Conservation (phyloP, 2,113 vertebrate species). For the Nesogale talazaci region DNA sequence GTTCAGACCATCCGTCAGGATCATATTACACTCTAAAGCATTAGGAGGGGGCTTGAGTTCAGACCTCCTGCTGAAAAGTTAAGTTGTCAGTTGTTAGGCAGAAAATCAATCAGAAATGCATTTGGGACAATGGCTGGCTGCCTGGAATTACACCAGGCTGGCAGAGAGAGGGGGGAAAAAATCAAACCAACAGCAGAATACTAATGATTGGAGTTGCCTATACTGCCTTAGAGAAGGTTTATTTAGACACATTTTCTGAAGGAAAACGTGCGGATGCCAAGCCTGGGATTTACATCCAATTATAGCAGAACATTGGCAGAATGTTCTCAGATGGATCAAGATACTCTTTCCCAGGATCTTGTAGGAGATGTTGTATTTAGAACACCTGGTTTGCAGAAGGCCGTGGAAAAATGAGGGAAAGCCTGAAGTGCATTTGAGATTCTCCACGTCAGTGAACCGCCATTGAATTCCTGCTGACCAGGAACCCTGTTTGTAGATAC, state of each 20-base stretch:
- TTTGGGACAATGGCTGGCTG: constrained; percentile 62
- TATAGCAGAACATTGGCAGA: constrained; percentile 54
- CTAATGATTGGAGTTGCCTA: constrained; percentile 52
- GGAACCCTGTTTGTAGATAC: too few relatives aligned
- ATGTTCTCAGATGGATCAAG: constrained; percentile 55
- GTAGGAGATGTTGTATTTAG: neutral
- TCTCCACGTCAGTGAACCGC: too few relatives aligned
- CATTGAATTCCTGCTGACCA: too few relatives aligned
- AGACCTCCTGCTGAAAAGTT: constrained; percentile 72
- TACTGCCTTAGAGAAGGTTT: constrained; percentile 47
- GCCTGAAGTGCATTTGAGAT: too few relatives aligned
- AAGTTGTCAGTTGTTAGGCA: constrained; percentile 78
- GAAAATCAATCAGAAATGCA: constrained; percentile 82
- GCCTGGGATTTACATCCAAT: constrained; percentile 60
- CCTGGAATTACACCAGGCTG: constrained; percentile 58
- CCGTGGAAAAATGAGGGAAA: too few relatives aligned
- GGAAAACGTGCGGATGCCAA: neutral
- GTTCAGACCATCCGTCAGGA: constrained; percentile 66
- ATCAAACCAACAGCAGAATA: constrained; percentile 41
- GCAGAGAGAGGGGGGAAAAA: neutral
- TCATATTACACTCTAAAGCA: constrained; percentile 65
- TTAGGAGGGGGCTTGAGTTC: constrained; percentile 48
- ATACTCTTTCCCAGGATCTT: constrained; percentile 24
- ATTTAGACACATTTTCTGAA: constrained; percentile 64
- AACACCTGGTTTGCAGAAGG: too few relatives aligned